phyloP scores from a whole-genome alignment of 2,797 vertebrate species.

The Sebastes diaconus region DNA sequence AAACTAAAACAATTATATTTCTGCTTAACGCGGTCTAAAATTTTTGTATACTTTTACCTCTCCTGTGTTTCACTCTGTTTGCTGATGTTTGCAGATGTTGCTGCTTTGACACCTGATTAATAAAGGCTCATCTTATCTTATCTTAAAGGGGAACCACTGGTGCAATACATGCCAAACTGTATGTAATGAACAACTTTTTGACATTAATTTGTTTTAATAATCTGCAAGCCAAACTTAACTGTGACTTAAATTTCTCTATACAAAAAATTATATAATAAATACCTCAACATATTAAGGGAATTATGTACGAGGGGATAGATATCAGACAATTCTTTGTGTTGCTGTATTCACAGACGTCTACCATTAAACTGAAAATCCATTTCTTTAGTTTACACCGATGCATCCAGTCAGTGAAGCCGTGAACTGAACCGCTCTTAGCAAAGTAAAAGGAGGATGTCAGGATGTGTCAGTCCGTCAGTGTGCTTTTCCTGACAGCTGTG shows the following conservation, averaged over 20 bases:
- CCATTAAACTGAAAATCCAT: not conserved
- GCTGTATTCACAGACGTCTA: not conserved
- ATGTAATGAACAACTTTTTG: not conserved
- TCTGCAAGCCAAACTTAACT: not conserved
- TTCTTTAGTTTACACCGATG: not conserved
- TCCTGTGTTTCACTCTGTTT: too few species aligned
- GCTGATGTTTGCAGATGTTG: too few species aligned
- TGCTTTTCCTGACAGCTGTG: conserved; percentile 30
- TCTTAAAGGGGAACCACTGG: not conserved
- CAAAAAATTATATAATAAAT: not conserved
- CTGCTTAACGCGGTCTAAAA: too few species aligned
- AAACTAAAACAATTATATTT: not conserved
- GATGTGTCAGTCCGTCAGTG: conserved; percentile 2
- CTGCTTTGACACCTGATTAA: too few species aligned
- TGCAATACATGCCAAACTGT: not conserved
- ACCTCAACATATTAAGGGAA: not conserved
- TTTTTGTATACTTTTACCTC: too few species aligned
- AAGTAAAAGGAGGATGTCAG: conserved; percentile 31
- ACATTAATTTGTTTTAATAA: not conserved
- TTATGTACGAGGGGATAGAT: not conserved
- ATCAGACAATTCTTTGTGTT: not conserved
- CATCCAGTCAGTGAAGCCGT: not conserved
- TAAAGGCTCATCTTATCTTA: too few species aligned
- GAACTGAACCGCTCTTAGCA: conserved; percentile 1
- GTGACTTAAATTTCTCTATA: not conserved